Base-by-base conservation (phyloP, 2,113 vertebrate genomes). In the Litocranius walleri region DNA sequence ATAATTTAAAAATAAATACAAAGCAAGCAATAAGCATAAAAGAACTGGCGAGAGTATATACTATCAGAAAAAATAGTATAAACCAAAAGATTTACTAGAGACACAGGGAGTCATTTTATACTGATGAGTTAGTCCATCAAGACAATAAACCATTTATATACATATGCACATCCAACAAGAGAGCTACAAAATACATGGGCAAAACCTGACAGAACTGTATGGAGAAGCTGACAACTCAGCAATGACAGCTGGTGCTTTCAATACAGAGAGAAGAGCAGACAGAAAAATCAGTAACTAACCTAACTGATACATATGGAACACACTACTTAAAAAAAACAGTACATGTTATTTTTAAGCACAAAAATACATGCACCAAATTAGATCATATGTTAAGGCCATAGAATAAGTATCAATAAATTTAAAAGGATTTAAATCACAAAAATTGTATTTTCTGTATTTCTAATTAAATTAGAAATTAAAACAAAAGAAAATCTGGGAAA, bases 381-480 rank as follows among this genome's bases (percentile, higher is more conserved):
- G 21, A 57, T 11, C 23, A 43, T 25, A 74, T 67, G 43, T 71
- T 29, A 45, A 90, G 27, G 12, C 10, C 13, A 56, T 27, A 90
- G 40, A 71, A 27, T 56, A 62, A 90, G 2, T 52, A 82, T 45
- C 52, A 86, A 54, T 59, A 92, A 50, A 80, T 83, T 54, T 48
- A 30, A 88, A 96, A 56, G 21, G 8, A 74, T 21, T 57, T 25
- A 77, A 56, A 94, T 33, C 21, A 71, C 45, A 90, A 48, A 64
- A 91, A n/a, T 1, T n/a, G 5, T 59, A 64, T 48, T 57, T 61
- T 59, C 9, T 62, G 3, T n/a, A 40, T 81, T 77, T 84, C 52
- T 95, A 67, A 67, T 82, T 94, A 77, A 91, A 54, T 87, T 59
- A 71, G 29, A 92, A 95, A 94, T 56, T 23, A 80, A 40, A 82